Base-by-base conservation (phyloP, 2,113 vertebrate genomes). In the Burhinus bistriatus region DNA sequence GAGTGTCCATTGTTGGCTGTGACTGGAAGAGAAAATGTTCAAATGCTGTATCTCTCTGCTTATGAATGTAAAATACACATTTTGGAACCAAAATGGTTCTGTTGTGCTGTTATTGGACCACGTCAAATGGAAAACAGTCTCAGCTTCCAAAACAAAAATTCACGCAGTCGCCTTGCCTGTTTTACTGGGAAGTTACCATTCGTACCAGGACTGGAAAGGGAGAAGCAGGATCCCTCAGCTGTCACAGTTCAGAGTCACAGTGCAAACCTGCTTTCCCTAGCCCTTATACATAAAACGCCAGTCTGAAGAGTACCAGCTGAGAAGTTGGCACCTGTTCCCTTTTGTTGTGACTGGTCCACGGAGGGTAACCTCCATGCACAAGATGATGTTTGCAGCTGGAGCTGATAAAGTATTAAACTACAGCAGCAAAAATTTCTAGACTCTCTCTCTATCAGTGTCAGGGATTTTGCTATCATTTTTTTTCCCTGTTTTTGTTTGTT, bases 291-390 rank as follows among this genome's bases (percentile, higher is more conserved):
- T 32, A 83, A 89, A 64, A 68, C 36, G 7, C 1, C 17, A 76
- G 17, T 22, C 36, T 75, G 32, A 87, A 84, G 29, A 20, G 4
- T 40, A 84, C 25, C 19, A 87, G 18, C 20, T 59, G 65, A 90
- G 32, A 40, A 9, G 1, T 49, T n/a, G 62, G 38, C 6, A 44
- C 19, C 0, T 0, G 5, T n/a, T 73, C 13, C 10, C 11, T 59
- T 72, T 47, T 64, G 57, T 34, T 59, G 32, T 80, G 40, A 32
- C 17, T 87, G 26, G 20, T 54, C 20, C 29, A 20, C 0, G 4
- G 40, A 83, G n/a, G 15, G 15, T 51, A 79, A 51, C 32, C 3
- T 79, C 30, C 15, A 18, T 3, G 4, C 3, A 62, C 5, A 2
- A 61, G 47, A 7, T 18, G 20, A 51, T 49, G 12, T 21, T 70